Evolutionary conservation across 2,888 invertebrate species (phyloP).

Genomic region (Drymonia ruficornis): DNA sequence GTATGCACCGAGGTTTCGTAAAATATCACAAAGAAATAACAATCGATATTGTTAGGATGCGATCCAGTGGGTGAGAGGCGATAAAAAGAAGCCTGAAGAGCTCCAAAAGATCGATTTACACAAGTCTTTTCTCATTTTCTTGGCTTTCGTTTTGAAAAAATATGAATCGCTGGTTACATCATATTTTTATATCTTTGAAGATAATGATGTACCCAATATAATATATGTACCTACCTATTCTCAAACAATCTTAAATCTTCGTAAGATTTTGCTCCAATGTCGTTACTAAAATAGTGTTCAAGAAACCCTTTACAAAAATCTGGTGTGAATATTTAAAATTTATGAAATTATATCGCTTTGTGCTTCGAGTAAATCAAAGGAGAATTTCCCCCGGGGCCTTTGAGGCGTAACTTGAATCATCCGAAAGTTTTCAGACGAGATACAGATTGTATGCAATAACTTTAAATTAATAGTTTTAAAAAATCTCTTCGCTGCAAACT

Average conservation of each 20-base stretch:
- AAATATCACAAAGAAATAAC: slow-evolving; percentile 36
- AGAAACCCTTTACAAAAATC: not conserved
- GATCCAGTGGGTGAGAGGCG: slow-evolving; percentile 8
- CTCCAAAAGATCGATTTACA: too few relatives aligned
- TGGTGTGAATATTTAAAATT: slow-evolving; percentile 2
- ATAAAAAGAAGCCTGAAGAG: not conserved
- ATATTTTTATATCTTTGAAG: too few relatives aligned
- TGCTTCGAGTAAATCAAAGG: slow-evolving; percentile 3
- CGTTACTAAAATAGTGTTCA: not conserved
- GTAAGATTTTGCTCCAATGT: not conserved
- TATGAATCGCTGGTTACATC: too few relatives aligned
- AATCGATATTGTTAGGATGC: slow-evolving; percentile 15
- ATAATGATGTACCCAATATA: too few relatives aligned
- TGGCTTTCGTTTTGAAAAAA: too few relatives aligned
- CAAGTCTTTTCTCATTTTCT: too few relatives aligned
- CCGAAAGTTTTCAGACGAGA: not conserved
- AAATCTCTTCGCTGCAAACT: not conserved
- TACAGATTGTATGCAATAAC: not conserved
- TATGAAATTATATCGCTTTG: slow-evolving; percentile 9
- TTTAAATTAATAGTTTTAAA: not conserved
- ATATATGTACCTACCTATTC: too few relatives aligned
- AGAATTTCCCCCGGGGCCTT: not conserved
- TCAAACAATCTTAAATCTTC: not conserved
- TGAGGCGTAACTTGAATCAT: not conserved
- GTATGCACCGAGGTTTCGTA: slow-evolving; percentile 33